Base-by-base conservation (phyloP, 2,113 vertebrate species). In the Phocoena sinus region DNA sequence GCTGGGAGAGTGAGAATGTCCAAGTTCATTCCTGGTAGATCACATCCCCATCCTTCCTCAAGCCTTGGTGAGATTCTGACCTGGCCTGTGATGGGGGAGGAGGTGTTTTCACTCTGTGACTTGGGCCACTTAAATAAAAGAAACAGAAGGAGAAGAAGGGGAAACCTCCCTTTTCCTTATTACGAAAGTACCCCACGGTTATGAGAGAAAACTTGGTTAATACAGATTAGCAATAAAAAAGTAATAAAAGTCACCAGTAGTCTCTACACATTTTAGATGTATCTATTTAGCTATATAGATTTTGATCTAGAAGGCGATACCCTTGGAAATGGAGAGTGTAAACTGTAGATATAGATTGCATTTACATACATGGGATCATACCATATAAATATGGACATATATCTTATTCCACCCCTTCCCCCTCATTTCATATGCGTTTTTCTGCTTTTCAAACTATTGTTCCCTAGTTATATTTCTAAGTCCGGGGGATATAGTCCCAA, bases 11-110 rank as follows among this genome's bases (percentile, higher is more conserved):
- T 20, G 7, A 65, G 41, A 56, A 87, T n/a, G 8, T 36, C 74
- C 82, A 41, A 18, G 60, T 44, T 85, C 77, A 20, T 77, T 92
- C 65, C 60, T 95, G 14, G 33, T 41, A 26, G 68, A 83, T 15
- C 3, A 8, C 8, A 11, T 1, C 74, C 58, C 60, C 21, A 0
- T 4, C 11, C 31, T 56, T 56, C 12, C 26, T 20, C n/a, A 6
- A 8, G 1, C 25, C n/a, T 26, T 8, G 13, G 36, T 6, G n/a
- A 87, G 14, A 18, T 21, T 44, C 50, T 28, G 33, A 56, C 41
- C 8, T 67, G 31, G 33, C 28, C 1, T 21, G 0, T 15, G 8
- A 15, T 44, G 25, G 15, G 1, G 12, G 3, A 68, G 2, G 4
- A 67, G 1, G 13, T 3, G 5, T 77, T 82, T 86, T 89, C 21